Evolutionary conservation across 2,888 invertebrate species (phyloP).

Genomic region (Sesamia inferens): DNA sequence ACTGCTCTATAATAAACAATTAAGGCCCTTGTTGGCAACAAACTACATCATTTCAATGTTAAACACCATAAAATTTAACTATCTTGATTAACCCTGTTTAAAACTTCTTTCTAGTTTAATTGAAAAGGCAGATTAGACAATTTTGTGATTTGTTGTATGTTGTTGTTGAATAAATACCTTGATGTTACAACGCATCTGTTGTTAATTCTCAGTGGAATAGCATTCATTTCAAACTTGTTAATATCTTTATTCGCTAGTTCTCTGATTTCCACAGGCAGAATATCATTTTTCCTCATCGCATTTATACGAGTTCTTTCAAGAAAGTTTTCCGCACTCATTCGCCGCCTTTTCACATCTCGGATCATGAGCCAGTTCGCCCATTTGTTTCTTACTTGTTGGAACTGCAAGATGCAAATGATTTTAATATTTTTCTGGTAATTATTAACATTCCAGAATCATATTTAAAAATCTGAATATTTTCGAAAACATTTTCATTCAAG

Average conservation of each 20-base stretch:
- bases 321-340: constrained; percentile 93
- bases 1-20: not conserved
- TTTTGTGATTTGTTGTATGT: not conserved
- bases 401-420: constrained; percentile 79
- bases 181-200: constrained; percentile 97
- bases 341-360: constrained; percentile 95
- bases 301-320: constrained; percentile 94
- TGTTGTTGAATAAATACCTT: constrained; percentile 73
- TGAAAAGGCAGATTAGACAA: not conserved
- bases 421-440: not conserved
- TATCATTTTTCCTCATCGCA: constrained; percentile 95
- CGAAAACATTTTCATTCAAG: not conserved
- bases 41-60: not conserved
- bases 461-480: not conserved
- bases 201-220: constrained; percentile 91
- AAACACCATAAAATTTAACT: not conserved
- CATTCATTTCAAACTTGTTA: constrained; percentile 93
- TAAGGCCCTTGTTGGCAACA: not conserved
- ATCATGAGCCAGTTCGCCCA: constrained; percentile 96
- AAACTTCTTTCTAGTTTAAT: not conserved
- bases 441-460: not conserved
- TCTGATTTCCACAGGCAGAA: constrained; percentile 95
- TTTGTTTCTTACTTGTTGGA: constrained; percentile 93
- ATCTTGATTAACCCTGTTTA: not conserved
- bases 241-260: constrained; percentile 95